Conservation (phyloP, 2,888 invertebrate genomes). For the Drosophila robusta region DNA sequence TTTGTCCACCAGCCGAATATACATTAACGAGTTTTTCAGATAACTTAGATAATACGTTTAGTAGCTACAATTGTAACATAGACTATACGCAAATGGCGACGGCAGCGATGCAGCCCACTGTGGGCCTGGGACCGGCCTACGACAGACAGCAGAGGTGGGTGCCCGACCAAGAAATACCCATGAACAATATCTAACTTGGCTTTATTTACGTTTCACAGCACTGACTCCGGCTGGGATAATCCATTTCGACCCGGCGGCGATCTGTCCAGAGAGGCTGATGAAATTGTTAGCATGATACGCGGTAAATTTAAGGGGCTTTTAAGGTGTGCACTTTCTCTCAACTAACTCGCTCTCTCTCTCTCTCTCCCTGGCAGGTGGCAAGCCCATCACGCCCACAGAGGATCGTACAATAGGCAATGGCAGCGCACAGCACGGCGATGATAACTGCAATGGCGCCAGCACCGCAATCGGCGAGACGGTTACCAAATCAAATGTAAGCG, state of each 20-base stretch:
- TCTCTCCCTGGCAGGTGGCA: constrained; percentile 78
- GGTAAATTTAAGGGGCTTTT: constrained; percentile 82
- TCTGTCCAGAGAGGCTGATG: constrained; percentile 94
- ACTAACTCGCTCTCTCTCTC: not conserved
- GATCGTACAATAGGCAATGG: constrained; percentile 84
- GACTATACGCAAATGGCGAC: constrained; percentile 83
- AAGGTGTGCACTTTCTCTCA: not conserved
- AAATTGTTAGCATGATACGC: constrained; percentile 97
- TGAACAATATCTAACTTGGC: not conserved
- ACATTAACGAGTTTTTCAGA: constrained; percentile 79
- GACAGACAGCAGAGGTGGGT: constrained; percentile 85
- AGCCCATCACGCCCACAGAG: constrained; percentile 85
- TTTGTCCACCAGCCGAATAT: constrained; percentile 86
- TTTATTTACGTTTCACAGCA: constrained; percentile 87
- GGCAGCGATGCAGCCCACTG: constrained; percentile 65
- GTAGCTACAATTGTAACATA: constrained; percentile 82
- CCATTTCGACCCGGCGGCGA: constrained; percentile 98
- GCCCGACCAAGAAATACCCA: not conserved
- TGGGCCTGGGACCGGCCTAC: constrained; percentile 76
- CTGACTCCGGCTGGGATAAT: constrained; percentile 98
- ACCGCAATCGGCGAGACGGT: constrained; percentile 74
- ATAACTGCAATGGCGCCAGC: constrained; percentile 72
- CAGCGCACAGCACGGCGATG: constrained; percentile 82
- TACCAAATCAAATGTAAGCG: constrained; percentile 84
- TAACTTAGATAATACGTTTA: constrained; percentile 81